Evolutionary conservation across 2,113 vertebrate species (phyloP), one percentile per base, ranked within the genome.

Genomic region (Peromyscus polionotus): DNA sequence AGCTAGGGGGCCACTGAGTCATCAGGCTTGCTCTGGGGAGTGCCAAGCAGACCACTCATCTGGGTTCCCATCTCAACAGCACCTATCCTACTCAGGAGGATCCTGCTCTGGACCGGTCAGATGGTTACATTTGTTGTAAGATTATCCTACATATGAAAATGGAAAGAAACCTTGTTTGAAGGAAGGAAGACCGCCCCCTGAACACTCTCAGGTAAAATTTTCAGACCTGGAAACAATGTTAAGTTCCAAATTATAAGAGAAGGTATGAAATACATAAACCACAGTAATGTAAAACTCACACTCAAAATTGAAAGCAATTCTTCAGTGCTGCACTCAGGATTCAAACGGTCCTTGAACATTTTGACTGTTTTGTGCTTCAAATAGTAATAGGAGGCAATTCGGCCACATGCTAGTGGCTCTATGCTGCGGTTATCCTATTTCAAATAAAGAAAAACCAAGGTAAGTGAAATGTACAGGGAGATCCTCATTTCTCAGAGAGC

Each of bases 361-460:
- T 99, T 98, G 94, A 99, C 98, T 22, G 99, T 99, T 97, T 99
- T 99, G 98, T 99, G 99, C 96, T 98, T 99, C 98, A 99, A 97
- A 98, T 99, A 99, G 98, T 99, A 99, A 95, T 99, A 99, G 94
- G 99, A 99, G 51, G 99, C 98, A 85, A 99, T 99, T 24, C 99
- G 99, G 9, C 99, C 99, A 0, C 99, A 99, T 0, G 99, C 99
- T 92, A 99, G 98, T 1, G 99, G 99, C 65, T 99, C 99, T 42
- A 99, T 99, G 88, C 98, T 99, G 75, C 98, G 99, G 80, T 99
- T 99, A 86, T 99, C 99, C 99, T 99, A 96, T 95, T 3, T 96
- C 76, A 97, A 92, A 96, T 73, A 95, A 92, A 75, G 61, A 90
- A 16, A 86, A 94, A 79, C 59, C 75, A 72, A 88, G 17, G 42